phyloP scores from a whole-genome alignment of 2,888 invertebrate species.

The Eristalis tenax region DNA sequence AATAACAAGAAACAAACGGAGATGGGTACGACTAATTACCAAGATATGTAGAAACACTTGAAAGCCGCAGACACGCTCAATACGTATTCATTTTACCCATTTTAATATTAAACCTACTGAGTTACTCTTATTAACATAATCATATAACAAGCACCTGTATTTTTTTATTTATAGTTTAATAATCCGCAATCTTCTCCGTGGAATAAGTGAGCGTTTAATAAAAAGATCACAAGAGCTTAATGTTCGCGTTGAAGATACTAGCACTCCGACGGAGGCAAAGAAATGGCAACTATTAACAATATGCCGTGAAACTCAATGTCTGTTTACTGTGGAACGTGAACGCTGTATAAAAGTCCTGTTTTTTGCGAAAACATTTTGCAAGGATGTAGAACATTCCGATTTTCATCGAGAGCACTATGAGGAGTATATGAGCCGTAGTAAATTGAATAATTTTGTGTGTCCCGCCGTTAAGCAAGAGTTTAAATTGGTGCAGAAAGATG shows the following conservation, averaged over 20 bases:
- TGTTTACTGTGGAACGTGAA: conserved; percentile 90
- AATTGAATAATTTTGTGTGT: conserved; percentile 82
- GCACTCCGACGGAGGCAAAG: conserved; percentile 77
- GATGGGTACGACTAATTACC: too few species aligned
- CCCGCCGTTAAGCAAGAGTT: conserved; percentile 85
- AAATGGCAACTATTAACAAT: conserved; percentile 82
- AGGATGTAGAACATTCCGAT: conserved; percentile 84
- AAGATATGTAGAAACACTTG: too few species aligned
- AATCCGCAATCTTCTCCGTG: conserved; percentile 81
- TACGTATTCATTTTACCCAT: too few species aligned
- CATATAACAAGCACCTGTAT: too few species aligned
- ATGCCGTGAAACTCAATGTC: conserved; percentile 90
- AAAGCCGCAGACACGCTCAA: too few species aligned
- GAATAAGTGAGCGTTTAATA: conserved; percentile 82
- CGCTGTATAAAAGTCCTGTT: conserved; percentile 90
- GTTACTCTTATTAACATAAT: too few species aligned
- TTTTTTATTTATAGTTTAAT: conserved; percentile 76
- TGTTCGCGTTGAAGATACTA: conserved; percentile 77
- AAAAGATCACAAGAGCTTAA: conserved; percentile 81
- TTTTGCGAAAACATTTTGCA: conserved; percentile 89
- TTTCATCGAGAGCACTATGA: conserved; percentile 81
- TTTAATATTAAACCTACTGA: too few species aligned
- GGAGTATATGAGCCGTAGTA: conserved; percentile 77
- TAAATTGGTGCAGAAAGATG: conserved; percentile 83
- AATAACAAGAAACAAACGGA: too few species aligned